Evolutionary conservation across 2,888 invertebrate genomes (phyloP), one percentile per base, ranked within the genome.

Genomic region (Luperina testacea): DNA sequence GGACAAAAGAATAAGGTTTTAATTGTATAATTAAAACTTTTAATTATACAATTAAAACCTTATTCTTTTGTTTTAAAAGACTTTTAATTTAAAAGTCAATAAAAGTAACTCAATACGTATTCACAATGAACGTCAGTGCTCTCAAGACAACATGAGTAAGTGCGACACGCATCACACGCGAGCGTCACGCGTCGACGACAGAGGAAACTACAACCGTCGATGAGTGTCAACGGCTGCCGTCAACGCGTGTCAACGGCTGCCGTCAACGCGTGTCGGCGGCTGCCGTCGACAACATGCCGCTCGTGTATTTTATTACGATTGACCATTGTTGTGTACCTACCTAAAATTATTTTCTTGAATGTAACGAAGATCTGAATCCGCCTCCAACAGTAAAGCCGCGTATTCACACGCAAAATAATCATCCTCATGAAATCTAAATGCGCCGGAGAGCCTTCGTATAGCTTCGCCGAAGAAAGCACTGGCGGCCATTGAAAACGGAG

Each of bases 391-490:
- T 75, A 85, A 89, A 86, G 78, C 82, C 74, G 57, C 64, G 68
- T 72, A 86, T 90, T 89, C 89, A 82, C 78, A 89, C 68, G 73
- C 84, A 86, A 85, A 89, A 86, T 87, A 81, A 85, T 77, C 81
- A 84, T 84, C 77, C 81, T 83, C 80, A 80, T 88, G 85, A 88
- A 89, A 90, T 81, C 84, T 85, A 84, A 90, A 90, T 85, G 83
- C 83, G 75, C 69, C 45, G 45, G 75, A 77, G 82, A 73, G 71
- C 74, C 80, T 70, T 78, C 77, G 89, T 85, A 89, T 89, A 90
- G 85, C 82, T 88, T 87, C 75, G 27, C 71, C 48, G 77, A 85
- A 86, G 88, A 88, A 84, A 87, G 82, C 84, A 76, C 48, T 71
- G 71, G 69, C 42, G 70, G 61, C 71, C 80, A 87, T 88, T 88